These are phyloP conservation scores for Melinaea marsaeus DNA, from an alignment of 2,888 invertebrate species.

Conservation along the genomic window DNA sequence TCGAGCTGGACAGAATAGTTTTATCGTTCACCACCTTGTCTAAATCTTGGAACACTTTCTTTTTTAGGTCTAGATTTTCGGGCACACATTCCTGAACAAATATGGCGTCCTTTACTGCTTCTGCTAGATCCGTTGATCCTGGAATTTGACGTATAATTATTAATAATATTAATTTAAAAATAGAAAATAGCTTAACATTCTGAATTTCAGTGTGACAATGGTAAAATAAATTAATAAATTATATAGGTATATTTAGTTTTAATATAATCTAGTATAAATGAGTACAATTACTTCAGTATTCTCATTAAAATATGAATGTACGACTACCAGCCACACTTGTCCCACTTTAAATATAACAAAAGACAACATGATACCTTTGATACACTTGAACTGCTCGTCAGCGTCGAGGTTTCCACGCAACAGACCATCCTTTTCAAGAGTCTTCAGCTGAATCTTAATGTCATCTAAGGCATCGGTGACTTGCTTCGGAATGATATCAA, in stretches of 20 bases:
- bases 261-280: too few species aligned
- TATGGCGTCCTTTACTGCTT: constrained; percentile 85
- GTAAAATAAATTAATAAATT: too few species aligned
- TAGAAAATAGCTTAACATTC: too few species aligned
- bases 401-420: constrained; percentile 87
- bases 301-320: too few species aligned
- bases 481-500: constrained; percentile 88
- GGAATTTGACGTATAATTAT: constrained; percentile 33
- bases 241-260: too few species aligned
- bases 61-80: constrained; percentile 91
- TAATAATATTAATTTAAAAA: neutral
- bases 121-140: constrained; percentile 82
- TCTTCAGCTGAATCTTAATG: constrained; percentile 83
- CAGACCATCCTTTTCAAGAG: constrained; percentile 83
- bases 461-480: constrained; percentile 85
- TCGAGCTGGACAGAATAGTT: constrained; percentile 93
- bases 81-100: constrained; percentile 97
- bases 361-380: constrained; percentile 78
- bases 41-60: constrained; percentile 85
- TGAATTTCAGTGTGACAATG: too few species aligned
- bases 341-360: neutral
- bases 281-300: too few species aligned
- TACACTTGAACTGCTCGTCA: constrained; percentile 85
- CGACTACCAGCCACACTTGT: too few species aligned
- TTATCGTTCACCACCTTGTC: constrained; percentile 86